Evolutionary conservation across 2,797 vertebrate genomes (phyloP), one percentile per base, ranked within the genome.

Genomic region (Peromyscus eremicus): DNA sequence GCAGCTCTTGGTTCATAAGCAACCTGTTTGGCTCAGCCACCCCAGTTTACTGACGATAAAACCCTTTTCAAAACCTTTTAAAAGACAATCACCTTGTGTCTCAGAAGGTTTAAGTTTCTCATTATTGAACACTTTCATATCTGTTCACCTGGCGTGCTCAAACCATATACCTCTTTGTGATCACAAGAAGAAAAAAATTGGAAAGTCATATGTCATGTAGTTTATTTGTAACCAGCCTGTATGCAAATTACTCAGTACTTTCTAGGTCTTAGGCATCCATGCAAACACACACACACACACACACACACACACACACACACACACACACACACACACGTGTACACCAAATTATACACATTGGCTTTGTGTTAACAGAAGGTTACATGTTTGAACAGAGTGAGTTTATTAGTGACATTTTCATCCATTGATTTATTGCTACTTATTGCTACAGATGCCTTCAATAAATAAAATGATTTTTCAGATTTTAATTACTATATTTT

Each of bases 11-110:
- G 29, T 16, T 90, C 68, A 90, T 49, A 60, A 64, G 60, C 81
- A 91, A 10, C 17, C 89, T 92, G 75, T 80, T 62, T 71, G n/a
- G 60, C 60, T 93, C 76, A 96, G 4, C 17, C n/a, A 60, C 71
- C n/a, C n/a, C 25, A 70, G 12, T 80, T 85, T 57, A 86, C 66
- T 82, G 73, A 25, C 8, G 66, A 81, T 68, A 91, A 95, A 91
- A 94, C 21, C 32, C 68, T 88, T n/a, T 43, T 12, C 46, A 93
- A 94, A 90, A 57, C 73, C 40, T 79, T 95, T 91, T 79, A 43
- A 68, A 46, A 85, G 34, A 66, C 9, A 68, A 12, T 92, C 32
- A 70, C n/a, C 21, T 37, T 93, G 96, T 90, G 13, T 85, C 79
- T 40, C 34, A 87, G 6, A 81, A 64, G 16, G 32, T 92, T 94